Base-by-base conservation (phyloP, 1,140 invertebrate genomes). In the Cotesia chilonis region DNA sequence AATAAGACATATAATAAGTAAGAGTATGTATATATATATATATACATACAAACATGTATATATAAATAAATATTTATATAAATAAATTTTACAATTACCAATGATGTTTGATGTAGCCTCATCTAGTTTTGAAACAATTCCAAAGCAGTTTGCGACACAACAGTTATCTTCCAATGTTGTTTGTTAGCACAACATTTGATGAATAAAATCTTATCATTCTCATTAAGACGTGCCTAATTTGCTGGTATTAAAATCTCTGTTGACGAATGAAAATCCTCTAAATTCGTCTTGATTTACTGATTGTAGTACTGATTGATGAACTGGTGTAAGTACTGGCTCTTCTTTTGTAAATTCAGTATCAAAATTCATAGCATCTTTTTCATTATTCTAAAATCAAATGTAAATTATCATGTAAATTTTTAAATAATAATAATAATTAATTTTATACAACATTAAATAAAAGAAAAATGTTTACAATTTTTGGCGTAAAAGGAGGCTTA, bases 331-430 rank as follows among this genome's bases (percentile, higher is more conserved):
- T 17, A 94, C 91, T 4, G 98, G 97, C 78, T 99, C 97, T 88
- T 99, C 98, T 86, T 96, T 96, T 5, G 98, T 99, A 85, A 99
- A 99, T 89, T 99, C 98, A 10, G 97, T 92, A 88, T 99, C 98
- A 88, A 99, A 99, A 89, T 99, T 99, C 77, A 96, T 92, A 57
- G 97, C 97, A 88, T 99, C 98, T 82, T 95, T 95, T 88, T 96
- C 94, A 84, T 93, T 96, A 94, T 97, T 98, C 98, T 99, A 63
- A 12, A 54, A 7, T 55, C 47, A 41, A 57, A 63, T 57, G 10
- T 51, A 64, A 71, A 28, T 17, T 9, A 70, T 70, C 12, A 52
- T 9, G 7, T 7, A 47, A 0, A 38, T 35, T 10, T 3, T 59
- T n/a, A 60, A 66, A 37, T 17, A 10, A 52, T 54, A 37, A 52